Evolutionary conservation across 2,797 vertebrate genomes (phyloP), one percentile per base, ranked within the genome.

Genomic region (Pogoniulus pusillus): DNA sequence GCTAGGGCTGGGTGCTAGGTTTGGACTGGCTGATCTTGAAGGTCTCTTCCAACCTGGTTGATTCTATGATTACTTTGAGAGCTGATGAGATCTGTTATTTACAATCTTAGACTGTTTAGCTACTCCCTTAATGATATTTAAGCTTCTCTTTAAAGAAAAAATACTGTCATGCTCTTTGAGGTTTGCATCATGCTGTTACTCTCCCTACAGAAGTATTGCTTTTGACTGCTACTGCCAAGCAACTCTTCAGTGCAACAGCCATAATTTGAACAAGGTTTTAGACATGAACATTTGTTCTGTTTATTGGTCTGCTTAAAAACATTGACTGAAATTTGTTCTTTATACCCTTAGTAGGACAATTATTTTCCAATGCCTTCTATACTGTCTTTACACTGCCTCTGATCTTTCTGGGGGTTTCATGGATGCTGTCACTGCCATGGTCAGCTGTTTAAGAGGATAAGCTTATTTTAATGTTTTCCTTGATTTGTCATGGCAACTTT

Each of bases 381-480:
- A 26, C 2, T 73, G 9, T 39, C 12, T 68, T 92, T 66, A 19
- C 13, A 37, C 45, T 71, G 12, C 23, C 27, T 82, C 39, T 82
- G 51, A 71, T 74, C 3, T 54, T 92, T 55, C 68, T n/a, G 2
- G 45, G 45, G 30, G 87, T 75, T 85, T 81, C 10, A 70, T 16
- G 22, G 34, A 7, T 79, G 55, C 32, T 86, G 41, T 41, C 83
- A 84, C 43, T 73, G 30, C 17, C 10, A 24, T 16, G 6, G 26
- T 80, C 78, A 93, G 58, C 51, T 89, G 27, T 59, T 95, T 82
- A 54, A 82, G 84, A 87, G 24, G 8, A 45, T 73, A 53, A 47
- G 12, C 39, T 82, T 45, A 63, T 41, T 7, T 32, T 22, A 62
- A 68, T 53, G 34, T 62, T 90, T 88, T 74, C 77, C 72, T 72